A percentile compares a stretch with the other conserved stretches of the same genome.
These are phyloP conservation scores for Melinaea marsaeus DNA, from an alignment of 2,888 invertebrate genomes.

Conservation along the genomic window DNA sequence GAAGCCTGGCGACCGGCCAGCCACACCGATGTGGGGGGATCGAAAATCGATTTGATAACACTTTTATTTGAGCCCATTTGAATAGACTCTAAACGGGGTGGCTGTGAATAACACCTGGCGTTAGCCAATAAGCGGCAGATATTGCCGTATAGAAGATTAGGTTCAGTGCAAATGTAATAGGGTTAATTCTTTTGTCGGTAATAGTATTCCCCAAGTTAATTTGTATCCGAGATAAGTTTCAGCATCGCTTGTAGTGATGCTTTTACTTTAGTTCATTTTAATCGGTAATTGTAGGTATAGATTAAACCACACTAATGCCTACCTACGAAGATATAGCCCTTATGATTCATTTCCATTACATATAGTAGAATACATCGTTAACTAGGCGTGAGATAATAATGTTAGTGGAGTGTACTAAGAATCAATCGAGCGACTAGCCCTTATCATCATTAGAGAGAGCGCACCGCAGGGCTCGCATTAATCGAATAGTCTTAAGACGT, in stretches of 20 bases:
- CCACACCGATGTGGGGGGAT: conserved; percentile 39
- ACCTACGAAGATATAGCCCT: no score
- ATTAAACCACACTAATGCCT: no score
- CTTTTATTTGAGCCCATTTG: conserved; percentile 68
- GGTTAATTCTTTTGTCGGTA: conserved; percentile 2
- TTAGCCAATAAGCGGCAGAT: conserved; percentile 6
- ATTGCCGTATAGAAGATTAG: conserved; percentile 6
- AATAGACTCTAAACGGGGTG: conserved; percentile 45
- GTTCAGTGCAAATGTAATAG: background rate
- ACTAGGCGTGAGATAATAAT: background rate
- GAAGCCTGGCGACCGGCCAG: conserved; percentile 54
- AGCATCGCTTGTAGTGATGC: no score
- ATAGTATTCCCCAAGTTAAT: background rate
- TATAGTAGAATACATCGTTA: background rate
- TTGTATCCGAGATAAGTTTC: background rate
- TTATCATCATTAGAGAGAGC: conserved; percentile 10
- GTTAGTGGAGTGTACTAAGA: conserved; percentile 8
- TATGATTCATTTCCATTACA: no score
- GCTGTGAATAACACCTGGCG: conserved; percentile 27
- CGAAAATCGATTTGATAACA: conserved; percentile 62
- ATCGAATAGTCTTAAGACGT: conserved; percentile 11
- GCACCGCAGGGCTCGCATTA: conserved; percentile 7
- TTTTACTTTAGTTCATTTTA: no score
- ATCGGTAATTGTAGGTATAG: no score
- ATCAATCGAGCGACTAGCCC: conserved; percentile 11